Base-by-base conservation (phyloP, 2,113 vertebrate species). In the Polyodon spathula region DNA sequence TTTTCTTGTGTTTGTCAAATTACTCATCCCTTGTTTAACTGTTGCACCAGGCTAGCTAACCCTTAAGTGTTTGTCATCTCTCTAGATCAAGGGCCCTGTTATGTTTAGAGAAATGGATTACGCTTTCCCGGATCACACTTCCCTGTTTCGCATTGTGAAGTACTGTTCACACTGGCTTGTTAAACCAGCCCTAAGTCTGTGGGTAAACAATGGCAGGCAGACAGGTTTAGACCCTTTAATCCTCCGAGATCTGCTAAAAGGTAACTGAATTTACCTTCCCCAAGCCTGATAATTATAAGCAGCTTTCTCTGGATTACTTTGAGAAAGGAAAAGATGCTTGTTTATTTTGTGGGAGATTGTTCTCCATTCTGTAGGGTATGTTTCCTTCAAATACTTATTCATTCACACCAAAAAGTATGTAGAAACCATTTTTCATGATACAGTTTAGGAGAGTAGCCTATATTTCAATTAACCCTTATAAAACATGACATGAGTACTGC, bases 131-230 rank as follows among this genome's bases (percentile, higher is more conserved):
- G 60, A 60, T 62, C 46, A 37, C 68, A 73, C 71, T 78, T 78
- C 76, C 79, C 81, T 72, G 71, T 84, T 72, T 77, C 67, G 61
- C 63, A 75, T 81, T 79, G 74, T 83, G 56, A 61, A 67, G 67
- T 59, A 9, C 68, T 73, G 77, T 79, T 80, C 76, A 78, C 71
- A 66, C 69, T 69, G 73, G 65, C 65, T 76, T 77, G 72, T 77
- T 76, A 72, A 73, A 65, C 60, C 71, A 75, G 66, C 72, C 73
- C 56, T 69, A 72, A 67, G 71, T 81, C 82, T 81, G 79, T 70
- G 17, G 64, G 82, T 77, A 83, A 87, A 83, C 61, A 77, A 73
- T 78, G 78, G 81, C 76, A 82, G 75, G 78, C 83, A 72, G 74
- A 61, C 64, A 48, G 75, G 73, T 76, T 86, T 82, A 84, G 78